phyloP scores from a whole-genome alignment of 2,797 vertebrate genomes.

The Eurystomus glaucurus region DNA sequence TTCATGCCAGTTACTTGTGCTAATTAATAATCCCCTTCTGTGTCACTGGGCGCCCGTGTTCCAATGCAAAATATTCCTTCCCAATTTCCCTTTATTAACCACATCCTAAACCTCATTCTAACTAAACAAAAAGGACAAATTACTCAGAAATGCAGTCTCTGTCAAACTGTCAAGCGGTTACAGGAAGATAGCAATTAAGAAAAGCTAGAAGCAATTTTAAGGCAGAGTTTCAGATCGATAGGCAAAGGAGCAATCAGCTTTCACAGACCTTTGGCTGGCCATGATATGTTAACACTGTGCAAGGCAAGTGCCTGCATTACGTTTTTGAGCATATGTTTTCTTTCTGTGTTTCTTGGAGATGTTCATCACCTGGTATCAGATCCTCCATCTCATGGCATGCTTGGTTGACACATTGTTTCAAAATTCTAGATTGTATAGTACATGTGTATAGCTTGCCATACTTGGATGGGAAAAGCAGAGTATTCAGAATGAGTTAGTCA shows the following conservation, averaged over 20 bases:
- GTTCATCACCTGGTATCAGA: background rate
- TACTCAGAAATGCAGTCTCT: slow-evolving; percentile 1
- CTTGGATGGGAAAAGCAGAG: background rate
- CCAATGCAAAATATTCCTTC: background rate
- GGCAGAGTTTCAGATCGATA: slow-evolving; percentile 12
- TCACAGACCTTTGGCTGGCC: background rate
- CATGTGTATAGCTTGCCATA: background rate
- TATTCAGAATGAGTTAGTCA: background rate
- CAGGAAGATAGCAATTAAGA: slow-evolving; percentile 61
- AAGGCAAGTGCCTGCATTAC: background rate
- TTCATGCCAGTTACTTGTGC: background rate
- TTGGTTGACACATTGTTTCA: background rate
- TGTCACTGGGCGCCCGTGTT: background rate
- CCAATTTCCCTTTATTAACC: background rate
- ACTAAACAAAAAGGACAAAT: background rate
- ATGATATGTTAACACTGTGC: background rate
- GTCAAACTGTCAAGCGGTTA: slow-evolving; percentile 14
- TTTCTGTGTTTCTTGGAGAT: background rate
- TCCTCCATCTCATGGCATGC: background rate
- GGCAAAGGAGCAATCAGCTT: slow-evolving; percentile 4
- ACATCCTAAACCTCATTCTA: background rate
- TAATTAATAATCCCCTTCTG: background rate
- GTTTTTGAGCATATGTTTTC: background rate
- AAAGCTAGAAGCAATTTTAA: slow-evolving; percentile 53
- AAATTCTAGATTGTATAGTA: background rate